A percentile compares a stretch with the other conserved stretches of the same genome.
Conservation (phyloP, 2,888 invertebrate species). For the Dryomyza anilis region DNA sequence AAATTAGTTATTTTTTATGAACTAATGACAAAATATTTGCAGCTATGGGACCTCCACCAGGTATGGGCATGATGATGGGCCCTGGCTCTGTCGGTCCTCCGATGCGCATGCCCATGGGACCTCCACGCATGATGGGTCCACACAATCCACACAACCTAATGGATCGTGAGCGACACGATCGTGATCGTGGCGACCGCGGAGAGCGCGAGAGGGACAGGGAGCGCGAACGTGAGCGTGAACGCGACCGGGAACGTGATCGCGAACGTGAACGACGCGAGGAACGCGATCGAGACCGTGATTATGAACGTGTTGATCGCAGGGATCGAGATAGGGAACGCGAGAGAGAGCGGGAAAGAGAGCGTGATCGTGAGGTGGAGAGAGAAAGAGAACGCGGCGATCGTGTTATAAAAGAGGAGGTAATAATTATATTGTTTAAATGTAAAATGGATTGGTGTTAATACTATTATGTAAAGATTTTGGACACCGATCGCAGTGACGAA, state of each 20-base stretch:
- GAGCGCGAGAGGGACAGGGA: slow-evolving; percentile 37
- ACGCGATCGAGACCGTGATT: too few species aligned
- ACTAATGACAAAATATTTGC: slow-evolving; percentile 3
- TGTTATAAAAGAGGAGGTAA: slow-evolving; percentile 62
- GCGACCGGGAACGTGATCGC: slow-evolving; percentile 42
- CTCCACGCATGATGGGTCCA: slow-evolving; percentile 43
- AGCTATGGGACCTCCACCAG: slow-evolving; percentile 52
- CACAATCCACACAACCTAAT: slow-evolving; percentile 26
- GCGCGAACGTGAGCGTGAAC: slow-evolving; percentile 34
- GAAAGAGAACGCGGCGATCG: slow-evolving; percentile 59
- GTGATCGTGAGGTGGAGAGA: slow-evolving; percentile 54
- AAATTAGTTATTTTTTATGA: not conserved
- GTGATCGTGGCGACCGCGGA: slow-evolving; percentile 55
- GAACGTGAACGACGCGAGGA: slow-evolving; percentile 43
- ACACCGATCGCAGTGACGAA: slow-evolving; percentile 43
- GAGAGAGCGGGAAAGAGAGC: slow-evolving; percentile 64
- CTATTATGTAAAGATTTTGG: slow-evolving; percentile 26
- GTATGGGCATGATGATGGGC: slow-evolving; percentile 48
- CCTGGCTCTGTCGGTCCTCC: slow-evolving; percentile 38
- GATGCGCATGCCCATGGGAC: slow-evolving; percentile 51
- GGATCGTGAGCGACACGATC: slow-evolving; percentile 53
- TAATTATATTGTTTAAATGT: slow-evolving; percentile 41
- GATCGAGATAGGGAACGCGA: slow-evolving; percentile 30
- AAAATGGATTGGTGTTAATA: not conserved
- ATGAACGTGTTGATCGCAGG: slow-evolving; percentile 31